A percentile compares a stretch with the other conserved stretches of the same genome.
Conservation (phyloP, 2,113 vertebrate genomes). For the Oryzias curvinotus region DNA sequence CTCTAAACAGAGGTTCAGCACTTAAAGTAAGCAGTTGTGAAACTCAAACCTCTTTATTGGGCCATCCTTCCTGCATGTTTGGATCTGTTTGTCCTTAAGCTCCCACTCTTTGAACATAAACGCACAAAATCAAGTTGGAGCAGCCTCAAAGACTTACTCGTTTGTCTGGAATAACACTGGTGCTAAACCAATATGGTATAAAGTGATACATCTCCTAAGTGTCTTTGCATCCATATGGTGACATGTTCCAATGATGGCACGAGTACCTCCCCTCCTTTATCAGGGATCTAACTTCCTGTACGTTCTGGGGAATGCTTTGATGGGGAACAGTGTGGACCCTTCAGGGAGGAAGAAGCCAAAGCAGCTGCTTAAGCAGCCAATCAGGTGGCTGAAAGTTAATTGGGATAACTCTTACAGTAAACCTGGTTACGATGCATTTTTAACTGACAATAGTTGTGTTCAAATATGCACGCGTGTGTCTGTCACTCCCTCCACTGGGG, state of each 20-base stretch:
- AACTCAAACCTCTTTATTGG: slow-evolving; percentile 65
- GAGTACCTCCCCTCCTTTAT: slow-evolving; percentile 21
- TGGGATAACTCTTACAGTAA: slow-evolving; percentile 4
- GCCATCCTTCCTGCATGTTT: slow-evolving; percentile 43
- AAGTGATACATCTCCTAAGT: slow-evolving; percentile 54
- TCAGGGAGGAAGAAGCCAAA: slow-evolving; percentile 7
- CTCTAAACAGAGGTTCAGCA: slow-evolving; percentile 56
- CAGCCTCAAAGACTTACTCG: slow-evolving; percentile 43
- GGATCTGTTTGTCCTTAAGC: slow-evolving; percentile 65
- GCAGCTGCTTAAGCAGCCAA: slow-evolving; percentile 27
- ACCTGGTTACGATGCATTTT: not conserved
- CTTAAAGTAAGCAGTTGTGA: slow-evolving; percentile 56
- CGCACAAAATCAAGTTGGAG: slow-evolving; percentile 1
- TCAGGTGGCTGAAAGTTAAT: slow-evolving; percentile 16
- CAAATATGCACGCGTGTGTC: slow-evolving; percentile 50
- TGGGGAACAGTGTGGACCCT: slow-evolving; percentile 2
- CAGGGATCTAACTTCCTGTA: slow-evolving; percentile 5
- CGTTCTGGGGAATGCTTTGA: slow-evolving; percentile 8
- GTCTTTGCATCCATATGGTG: slow-evolving; percentile 45
- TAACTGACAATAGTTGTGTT: slow-evolving; percentile 39
- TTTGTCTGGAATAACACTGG: slow-evolving; percentile 45
- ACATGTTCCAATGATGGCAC: slow-evolving; percentile 49
- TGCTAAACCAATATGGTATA: slow-evolving; percentile 31
- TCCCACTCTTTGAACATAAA: slow-evolving; percentile 38
- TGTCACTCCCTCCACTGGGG: slow-evolving; percentile 58